Percentiles rank a stretch among this genome's conserved stretches.
Evolutionary conservation across 2,113 vertebrate species (phyloP).

Genomic region (Gopherus flavomarginatus): DNA sequence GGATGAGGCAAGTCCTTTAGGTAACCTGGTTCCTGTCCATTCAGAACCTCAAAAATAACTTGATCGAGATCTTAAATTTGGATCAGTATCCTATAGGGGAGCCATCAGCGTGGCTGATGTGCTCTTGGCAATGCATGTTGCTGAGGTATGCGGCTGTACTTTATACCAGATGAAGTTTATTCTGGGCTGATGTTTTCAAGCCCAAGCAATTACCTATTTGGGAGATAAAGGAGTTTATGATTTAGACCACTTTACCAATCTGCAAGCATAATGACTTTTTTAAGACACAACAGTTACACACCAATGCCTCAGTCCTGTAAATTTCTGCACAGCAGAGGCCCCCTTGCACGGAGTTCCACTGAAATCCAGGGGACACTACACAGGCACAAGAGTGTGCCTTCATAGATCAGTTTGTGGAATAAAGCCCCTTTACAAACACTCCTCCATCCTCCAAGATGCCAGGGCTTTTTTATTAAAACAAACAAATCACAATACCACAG

Average conservation of each 20-base stretch:
- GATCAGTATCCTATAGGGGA: not conserved
- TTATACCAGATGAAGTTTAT: not conserved
- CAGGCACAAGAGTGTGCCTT: not conserved
- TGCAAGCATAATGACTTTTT: not conserved
- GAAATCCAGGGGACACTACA: not conserved
- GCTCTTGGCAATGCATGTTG: not conserved
- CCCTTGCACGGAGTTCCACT: not conserved
- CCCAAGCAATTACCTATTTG: not conserved
- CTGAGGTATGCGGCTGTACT: not conserved
- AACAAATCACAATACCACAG: not conserved
- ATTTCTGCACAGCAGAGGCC: not conserved
- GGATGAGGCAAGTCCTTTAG: not conserved
- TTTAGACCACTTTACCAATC: not conserved
- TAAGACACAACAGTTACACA: not conserved
- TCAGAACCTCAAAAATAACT: accelerated
- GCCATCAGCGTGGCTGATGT: not conserved
- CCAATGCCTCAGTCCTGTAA: not conserved
- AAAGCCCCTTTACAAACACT: not conserved
- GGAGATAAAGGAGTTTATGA: not conserved
- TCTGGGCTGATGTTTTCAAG: not conserved
- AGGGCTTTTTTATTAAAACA: not conserved
- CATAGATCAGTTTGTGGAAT: not conserved
- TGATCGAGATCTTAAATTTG: not conserved
- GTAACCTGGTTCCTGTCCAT: not conserved
- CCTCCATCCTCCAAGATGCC: not conserved